These are phyloP conservation scores for Gopherus evgoodei DNA, from an alignment of 2,113 vertebrate genomes.

Conservation along the genomic window DNA sequence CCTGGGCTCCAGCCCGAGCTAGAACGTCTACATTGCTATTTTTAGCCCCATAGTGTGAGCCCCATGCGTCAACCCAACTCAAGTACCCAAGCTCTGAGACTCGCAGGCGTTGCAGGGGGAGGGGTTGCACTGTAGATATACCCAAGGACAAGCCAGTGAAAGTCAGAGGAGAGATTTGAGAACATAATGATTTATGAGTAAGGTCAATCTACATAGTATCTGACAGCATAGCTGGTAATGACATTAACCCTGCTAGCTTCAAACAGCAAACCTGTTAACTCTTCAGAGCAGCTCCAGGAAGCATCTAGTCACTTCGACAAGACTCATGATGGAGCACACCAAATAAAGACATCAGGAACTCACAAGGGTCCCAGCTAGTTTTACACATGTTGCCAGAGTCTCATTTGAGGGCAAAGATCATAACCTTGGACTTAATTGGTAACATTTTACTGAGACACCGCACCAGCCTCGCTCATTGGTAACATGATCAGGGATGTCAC, in stretches of 20 bases:
- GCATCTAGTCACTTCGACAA: rapidly evolving
- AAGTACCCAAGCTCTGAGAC: not conserved
- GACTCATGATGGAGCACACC: rapidly evolving
- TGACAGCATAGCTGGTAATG: not conserved
- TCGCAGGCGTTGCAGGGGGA: not conserved
- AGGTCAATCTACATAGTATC: constrained; percentile 2
- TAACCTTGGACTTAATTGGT: not conserved
- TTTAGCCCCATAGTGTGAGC: not conserved
- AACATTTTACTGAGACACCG: rapidly evolving
- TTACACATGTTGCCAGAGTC: rapidly evolving
- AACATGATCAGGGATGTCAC: rapidly evolving
- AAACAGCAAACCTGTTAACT: rapidly evolving
- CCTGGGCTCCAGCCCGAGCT: not conserved
- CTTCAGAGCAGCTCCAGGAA: not conserved
- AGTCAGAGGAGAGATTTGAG: constrained; percentile 1
- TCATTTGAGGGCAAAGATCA: not conserved
- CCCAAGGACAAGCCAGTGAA: constrained; percentile 26
- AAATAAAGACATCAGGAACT: rapidly evolving
- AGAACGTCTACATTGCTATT: not conserved
- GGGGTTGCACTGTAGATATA: not conserved
- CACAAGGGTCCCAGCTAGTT: not conserved
- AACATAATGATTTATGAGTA: constrained; percentile 37
- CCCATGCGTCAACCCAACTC: not conserved
- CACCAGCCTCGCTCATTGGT: rapidly evolving
- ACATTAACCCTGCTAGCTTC: not conserved